Percentiles rank a stretch among this genome's conserved stretches.
These are phyloP conservation scores for Drosophila orena DNA, from an alignment of 1,140 invertebrate species.

Conservation along the genomic window DNA sequence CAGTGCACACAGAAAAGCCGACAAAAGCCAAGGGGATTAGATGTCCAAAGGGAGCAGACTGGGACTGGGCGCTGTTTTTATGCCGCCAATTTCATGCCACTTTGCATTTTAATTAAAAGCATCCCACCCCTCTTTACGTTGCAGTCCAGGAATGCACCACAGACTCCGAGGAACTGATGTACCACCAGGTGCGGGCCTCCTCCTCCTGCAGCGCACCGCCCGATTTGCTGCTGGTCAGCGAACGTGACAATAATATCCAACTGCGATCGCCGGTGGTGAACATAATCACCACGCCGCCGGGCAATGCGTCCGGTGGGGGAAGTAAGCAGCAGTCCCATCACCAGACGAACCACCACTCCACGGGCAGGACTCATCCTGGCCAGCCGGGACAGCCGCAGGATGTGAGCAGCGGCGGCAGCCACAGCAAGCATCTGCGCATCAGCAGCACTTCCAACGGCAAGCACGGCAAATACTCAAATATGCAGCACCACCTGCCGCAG, in stretches of 20 bases:
- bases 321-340: constrained; percentile 37
- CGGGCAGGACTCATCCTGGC: constrained; percentile 31
- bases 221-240: constrained; percentile 81
- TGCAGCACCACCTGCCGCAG: constrained; percentile 53
- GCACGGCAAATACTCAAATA: constrained; percentile 72
- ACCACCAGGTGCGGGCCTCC: constrained; percentile 84
- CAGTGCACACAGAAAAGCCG: constrained; percentile 29
- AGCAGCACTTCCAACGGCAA: constrained; percentile 63
- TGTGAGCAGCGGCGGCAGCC: constrained; percentile 57
- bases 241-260: constrained; percentile 84
- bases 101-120: constrained; percentile 83
- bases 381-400: constrained; percentile 51
- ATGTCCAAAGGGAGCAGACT: constrained; percentile 5
- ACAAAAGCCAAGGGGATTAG: constrained; percentile 7
- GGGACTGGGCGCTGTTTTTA: constrained; percentile 28
- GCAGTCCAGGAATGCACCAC: constrained; percentile 84
- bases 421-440: constrained; percentile 74
- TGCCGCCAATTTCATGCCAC: constrained; percentile 75
- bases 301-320: constrained; percentile 51
- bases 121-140: constrained; percentile 41
- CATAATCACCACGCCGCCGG: constrained; percentile 79
- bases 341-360: constrained; percentile 29
- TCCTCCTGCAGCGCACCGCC: constrained; percentile 84
- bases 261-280: constrained; percentile 78
- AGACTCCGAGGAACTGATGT: constrained; percentile 84